Percentiles rank a stretch among this genome's conserved stretches.
phyloP scores from a whole-genome alignment of 2,113 vertebrate genomes.

The Parotia lawesii region DNA sequence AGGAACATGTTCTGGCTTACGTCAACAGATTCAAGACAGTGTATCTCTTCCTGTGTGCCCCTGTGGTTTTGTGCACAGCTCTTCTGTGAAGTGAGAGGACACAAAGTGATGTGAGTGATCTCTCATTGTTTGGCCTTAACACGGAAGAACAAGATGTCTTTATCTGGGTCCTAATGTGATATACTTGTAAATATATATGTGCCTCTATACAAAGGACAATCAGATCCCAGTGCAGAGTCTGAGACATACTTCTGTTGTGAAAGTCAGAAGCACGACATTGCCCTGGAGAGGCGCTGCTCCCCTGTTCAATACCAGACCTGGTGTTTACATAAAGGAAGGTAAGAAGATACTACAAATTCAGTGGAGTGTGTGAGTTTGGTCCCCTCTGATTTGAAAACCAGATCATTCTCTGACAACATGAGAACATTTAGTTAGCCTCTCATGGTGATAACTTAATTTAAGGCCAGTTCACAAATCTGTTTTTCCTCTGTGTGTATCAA shows the following conservation, averaged over 20 bases:
- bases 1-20: not conserved
- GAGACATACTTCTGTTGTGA: not conserved
- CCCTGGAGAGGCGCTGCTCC: not conserved
- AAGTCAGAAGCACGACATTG: rapidly evolving
- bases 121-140: not conserved
- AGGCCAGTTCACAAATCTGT: not conserved
- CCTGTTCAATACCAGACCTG: not conserved
- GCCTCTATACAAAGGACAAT: not conserved
- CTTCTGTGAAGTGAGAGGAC: not conserved
- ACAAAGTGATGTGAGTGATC: not conserved
- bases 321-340: not conserved
- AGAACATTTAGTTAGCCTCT: not conserved
- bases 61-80: not conserved
- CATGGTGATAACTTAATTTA: not conserved
- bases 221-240: not conserved
- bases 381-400: not conserved
- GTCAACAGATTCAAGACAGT: not conserved
- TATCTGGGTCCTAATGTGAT: not conserved
- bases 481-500: not conserved
- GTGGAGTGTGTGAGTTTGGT: not conserved
- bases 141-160: not conserved
- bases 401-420: not conserved
- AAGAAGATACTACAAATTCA: not conserved
- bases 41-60: not conserved
- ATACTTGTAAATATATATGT: not conserved